These are phyloP conservation scores for Exephanes ischioxanthus DNA, from an alignment of 2,888 invertebrate genomes.

Conservation along the genomic window DNA sequence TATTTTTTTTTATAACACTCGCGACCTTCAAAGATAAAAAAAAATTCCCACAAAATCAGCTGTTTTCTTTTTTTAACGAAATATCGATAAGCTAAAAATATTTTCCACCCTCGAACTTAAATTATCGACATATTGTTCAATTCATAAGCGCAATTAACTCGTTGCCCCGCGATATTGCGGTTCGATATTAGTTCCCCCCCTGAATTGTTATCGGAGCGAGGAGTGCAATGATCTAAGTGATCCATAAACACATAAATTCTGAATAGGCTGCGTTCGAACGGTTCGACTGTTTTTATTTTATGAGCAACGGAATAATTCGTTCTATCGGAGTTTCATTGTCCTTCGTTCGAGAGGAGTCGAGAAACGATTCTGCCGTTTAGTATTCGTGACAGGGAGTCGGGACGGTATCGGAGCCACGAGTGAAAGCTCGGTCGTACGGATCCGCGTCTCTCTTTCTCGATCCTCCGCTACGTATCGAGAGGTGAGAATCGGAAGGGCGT, in stretches of 20 bases:
- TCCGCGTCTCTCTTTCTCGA: conserved; percentile 34
- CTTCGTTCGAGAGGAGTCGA: background rate
- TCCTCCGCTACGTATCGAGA: background rate
- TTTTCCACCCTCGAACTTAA: background rate
- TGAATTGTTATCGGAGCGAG: background rate
- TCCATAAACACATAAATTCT: background rate
- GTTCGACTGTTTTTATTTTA: background rate
- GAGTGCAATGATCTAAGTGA: background rate
- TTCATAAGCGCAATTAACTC: background rate
- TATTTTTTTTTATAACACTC: no score
- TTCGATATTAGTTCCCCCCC: background rate
- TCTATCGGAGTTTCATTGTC: conserved; percentile 5
- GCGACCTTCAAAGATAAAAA: no score
- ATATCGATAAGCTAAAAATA: background rate
- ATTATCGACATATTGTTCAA: background rate
- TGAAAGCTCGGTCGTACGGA: conserved; percentile 45
- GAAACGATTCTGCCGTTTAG: conserved; percentile 40
- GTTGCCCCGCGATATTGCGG: background rate
- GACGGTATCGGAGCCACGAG: conserved; percentile 50
- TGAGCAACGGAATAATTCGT: background rate
- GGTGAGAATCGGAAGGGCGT: background rate
- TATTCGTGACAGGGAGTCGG: conserved; percentile 52
- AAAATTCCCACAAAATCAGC: background rate
- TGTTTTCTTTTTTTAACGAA: background rate
- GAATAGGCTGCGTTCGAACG: background rate